phyloP scores from a whole-genome alignment of 2,113 vertebrate genomes.

The Labrus mixtus region DNA sequence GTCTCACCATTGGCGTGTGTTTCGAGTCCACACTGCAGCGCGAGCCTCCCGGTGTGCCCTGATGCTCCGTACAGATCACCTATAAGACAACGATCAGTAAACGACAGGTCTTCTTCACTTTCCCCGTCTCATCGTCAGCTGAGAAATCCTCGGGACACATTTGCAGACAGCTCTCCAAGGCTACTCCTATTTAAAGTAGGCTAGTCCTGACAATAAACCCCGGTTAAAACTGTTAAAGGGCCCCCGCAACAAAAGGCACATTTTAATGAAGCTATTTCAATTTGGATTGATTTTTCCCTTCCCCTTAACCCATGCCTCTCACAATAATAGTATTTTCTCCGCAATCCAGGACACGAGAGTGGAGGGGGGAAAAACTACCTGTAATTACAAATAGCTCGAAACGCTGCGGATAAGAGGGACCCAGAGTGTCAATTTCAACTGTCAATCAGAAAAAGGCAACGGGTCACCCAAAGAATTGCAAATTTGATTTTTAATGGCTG shows the following conservation, averaged over 20 bases:
- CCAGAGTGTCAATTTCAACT: slow-evolving; percentile 98
- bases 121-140: slow-evolving; percentile 62
- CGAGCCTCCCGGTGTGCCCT: slow-evolving; percentile 86
- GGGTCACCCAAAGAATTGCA: slow-evolving; percentile 98
- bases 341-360: slow-evolving; percentile 91
- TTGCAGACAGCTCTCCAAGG: slow-evolving; percentile 68
- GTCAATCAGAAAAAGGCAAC: slow-evolving; percentile 95
- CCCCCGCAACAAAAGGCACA: slow-evolving; percentile 91
- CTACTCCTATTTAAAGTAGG: slow-evolving; percentile 85
- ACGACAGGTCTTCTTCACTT: slow-evolving; percentile 77
- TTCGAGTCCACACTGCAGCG: slow-evolving; percentile 87
- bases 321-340: slow-evolving; percentile 94
- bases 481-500: slow-evolving; percentile 99
- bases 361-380: slow-evolving; percentile 90
- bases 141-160: slow-evolving; percentile 67
- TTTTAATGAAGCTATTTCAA: slow-evolving; percentile 97
- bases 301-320: slow-evolving; percentile 95
- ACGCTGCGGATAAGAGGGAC: slow-evolving; percentile 94
- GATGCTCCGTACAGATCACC: slow-evolving; percentile 91
- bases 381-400: slow-evolving; percentile 98
- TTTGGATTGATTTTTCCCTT: slow-evolving; percentile 94
- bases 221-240: slow-evolving; percentile 87
- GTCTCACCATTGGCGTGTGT: slow-evolving; percentile 91
- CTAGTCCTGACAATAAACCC: slow-evolving; percentile 86
- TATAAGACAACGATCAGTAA: slow-evolving; percentile 82